These are phyloP conservation scores for Spilarctia lutea DNA, from an alignment of 2,888 invertebrate species.

Conservation along the genomic window DNA sequence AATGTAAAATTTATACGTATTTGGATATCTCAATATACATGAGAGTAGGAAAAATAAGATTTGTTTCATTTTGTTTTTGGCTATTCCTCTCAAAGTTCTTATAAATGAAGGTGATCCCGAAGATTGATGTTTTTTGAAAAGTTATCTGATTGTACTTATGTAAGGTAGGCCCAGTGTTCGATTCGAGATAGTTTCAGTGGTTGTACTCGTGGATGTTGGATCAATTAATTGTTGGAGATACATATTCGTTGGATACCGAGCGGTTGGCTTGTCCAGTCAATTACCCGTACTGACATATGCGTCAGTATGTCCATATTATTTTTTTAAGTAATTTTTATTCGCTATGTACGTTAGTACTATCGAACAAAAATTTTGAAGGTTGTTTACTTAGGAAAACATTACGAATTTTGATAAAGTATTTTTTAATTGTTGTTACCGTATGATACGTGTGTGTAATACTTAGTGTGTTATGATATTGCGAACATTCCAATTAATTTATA, in stretches of 20 bases:
- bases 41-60: neutral
- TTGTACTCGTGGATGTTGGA: conserved; percentile 64
- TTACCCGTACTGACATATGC: conserved; percentile 64
- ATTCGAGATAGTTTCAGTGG: conserved; percentile 64
- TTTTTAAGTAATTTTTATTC: conserved; percentile 70
- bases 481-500: conserved; percentile 74
- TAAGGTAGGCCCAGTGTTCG: conserved; percentile 69
- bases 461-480: conserved; percentile 64
- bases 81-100: neutral
- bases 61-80: neutral
- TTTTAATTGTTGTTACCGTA: conserved; percentile 82
- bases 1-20: neutral
- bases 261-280: conserved; percentile 78
- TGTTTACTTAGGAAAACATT: conserved; percentile 61
- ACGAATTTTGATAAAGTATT: conserved; percentile 69
- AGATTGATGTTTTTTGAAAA: conserved; percentile 66
- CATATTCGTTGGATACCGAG: conserved; percentile 56
- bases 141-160: conserved; percentile 63
- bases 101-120: conserved; percentile 43
- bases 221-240: conserved; percentile 60
- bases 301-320: conserved; percentile 81
- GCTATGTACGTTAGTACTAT: conserved; percentile 52
- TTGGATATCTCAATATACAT: neutral
- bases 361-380: conserved; percentile 62
- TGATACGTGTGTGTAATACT: conserved; percentile 66